A percentile compares a stretch with the other conserved stretches of the same genome.
These are phyloP conservation scores for Anarhynchus alexandrinus DNA, from an alignment of 2,113 vertebrate species.

Conservation along the genomic window DNA sequence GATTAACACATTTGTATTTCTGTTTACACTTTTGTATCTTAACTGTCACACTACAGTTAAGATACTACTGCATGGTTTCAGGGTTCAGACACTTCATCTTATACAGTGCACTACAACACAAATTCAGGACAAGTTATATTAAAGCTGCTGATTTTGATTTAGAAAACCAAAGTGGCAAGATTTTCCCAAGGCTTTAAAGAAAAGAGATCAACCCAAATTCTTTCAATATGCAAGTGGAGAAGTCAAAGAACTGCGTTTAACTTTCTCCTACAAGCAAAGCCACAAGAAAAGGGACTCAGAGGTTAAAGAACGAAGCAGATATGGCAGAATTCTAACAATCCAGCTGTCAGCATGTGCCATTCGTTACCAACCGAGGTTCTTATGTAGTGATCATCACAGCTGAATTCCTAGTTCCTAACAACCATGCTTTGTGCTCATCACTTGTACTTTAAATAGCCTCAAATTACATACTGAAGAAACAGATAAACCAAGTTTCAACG, in stretches of 20 bases:
- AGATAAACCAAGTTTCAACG: neutral
- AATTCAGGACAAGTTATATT: neutral
- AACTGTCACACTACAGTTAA: neutral
- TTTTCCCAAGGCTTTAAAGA: neutral
- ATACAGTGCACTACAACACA: accelerated
- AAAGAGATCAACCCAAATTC: neutral
- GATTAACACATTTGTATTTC: neutral
- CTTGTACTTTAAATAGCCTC: neutral
- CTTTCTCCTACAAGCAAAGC: neutral
- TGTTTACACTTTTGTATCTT: neutral
- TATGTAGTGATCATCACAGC: neutral
- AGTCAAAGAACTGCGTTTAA: neutral
- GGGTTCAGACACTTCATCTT: neutral
- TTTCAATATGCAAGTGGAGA: neutral
- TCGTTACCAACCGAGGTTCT: neutral
- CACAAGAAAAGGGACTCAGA: neutral
- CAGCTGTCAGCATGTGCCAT: neutral
- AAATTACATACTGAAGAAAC: neutral
- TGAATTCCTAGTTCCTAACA: neutral
- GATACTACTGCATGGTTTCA: neutral
- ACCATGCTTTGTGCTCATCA: neutral
- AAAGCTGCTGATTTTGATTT: neutral
- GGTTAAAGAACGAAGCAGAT: neutral
- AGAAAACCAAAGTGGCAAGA: neutral
- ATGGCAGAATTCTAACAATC: neutral